A percentile compares a stretch with the other conserved stretches of the same genome.
These are phyloP conservation scores for Paratrypauchen microcephalus DNA, from an alignment of 2,797 vertebrate species.

Conservation along the genomic window DNA sequence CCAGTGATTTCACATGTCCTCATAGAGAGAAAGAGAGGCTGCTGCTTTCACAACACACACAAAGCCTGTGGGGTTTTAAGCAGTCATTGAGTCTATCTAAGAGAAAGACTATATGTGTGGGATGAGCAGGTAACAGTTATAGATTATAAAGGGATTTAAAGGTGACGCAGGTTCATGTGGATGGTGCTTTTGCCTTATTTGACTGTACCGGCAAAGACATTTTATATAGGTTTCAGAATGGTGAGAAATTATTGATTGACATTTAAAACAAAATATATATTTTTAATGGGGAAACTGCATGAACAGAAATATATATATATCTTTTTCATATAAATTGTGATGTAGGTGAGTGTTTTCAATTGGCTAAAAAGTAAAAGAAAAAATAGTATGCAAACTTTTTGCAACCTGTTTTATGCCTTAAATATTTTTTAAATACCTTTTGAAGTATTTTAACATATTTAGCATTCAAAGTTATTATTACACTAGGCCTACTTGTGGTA, in stretches of 20 bases:
- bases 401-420: too few relatives aligned
- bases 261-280: too few relatives aligned
- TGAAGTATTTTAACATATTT: background rate
- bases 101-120: conserved; percentile 23
- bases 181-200: conserved; percentile 35
- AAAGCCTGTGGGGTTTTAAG: conserved; percentile 49
- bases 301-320: too few relatives aligned
- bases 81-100: conserved; percentile 23
- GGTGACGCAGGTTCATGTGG: conserved; percentile 42
- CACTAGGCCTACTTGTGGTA: background rate
- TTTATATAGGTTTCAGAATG: too few relatives aligned
- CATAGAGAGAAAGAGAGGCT: conserved; percentile 25
- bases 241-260: too few relatives aligned
- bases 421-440: background rate
- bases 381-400: too few relatives aligned
- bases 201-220: conserved; percentile 19
- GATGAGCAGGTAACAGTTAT: conserved; percentile 32
- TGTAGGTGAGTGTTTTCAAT: too few relatives aligned
- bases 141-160: conserved; percentile 52
- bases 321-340: too few relatives aligned
- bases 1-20: conserved; percentile 41
- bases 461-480: background rate
- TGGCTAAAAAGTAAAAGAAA: too few relatives aligned
- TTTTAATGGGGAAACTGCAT: too few relatives aligned
- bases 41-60: conserved; percentile 34